Evolutionary conservation across 2,888 invertebrate species (phyloP).

Genomic region (Carcina quercana): DNA sequence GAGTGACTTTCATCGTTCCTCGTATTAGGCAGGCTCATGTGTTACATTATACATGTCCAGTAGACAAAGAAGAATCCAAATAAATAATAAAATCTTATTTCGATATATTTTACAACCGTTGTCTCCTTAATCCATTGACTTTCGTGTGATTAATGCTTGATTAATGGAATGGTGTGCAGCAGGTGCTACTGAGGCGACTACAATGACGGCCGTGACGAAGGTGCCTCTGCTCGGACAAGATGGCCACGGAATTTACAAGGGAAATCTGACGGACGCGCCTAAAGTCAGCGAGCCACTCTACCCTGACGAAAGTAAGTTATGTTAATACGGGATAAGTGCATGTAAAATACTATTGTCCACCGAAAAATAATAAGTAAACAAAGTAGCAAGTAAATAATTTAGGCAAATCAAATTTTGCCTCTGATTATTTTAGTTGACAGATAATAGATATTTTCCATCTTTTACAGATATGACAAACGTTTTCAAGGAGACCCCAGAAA

Average conservation of each 20-base stretch:
- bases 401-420: neutral
- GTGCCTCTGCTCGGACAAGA: slow-evolving; percentile 60
- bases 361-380: neutral
- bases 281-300: slow-evolving; percentile 58
- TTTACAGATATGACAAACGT: slow-evolving; percentile 42
- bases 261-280: slow-evolving; percentile 33
- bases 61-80: no score
- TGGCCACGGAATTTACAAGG: slow-evolving; percentile 54
- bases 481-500: slow-evolving; percentile 44
- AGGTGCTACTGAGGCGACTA: no score
- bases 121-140: no score
- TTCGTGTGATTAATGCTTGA: no score
- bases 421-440: neutral
- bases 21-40: no score
- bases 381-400: neutral
- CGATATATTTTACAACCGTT: no score
- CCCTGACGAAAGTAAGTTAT: slow-evolving; percentile 55
- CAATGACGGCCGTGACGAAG: slow-evolving; percentile 35
- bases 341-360: no score
- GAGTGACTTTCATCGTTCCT: no score
- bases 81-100: no score
- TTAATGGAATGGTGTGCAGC: no score
- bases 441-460: slow-evolving; percentile 5
- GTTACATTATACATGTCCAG: no score
- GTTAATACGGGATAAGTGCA: no score